Conservation (phyloP, 2,888 invertebrate genomes). For the Clivina fossor region DNA sequence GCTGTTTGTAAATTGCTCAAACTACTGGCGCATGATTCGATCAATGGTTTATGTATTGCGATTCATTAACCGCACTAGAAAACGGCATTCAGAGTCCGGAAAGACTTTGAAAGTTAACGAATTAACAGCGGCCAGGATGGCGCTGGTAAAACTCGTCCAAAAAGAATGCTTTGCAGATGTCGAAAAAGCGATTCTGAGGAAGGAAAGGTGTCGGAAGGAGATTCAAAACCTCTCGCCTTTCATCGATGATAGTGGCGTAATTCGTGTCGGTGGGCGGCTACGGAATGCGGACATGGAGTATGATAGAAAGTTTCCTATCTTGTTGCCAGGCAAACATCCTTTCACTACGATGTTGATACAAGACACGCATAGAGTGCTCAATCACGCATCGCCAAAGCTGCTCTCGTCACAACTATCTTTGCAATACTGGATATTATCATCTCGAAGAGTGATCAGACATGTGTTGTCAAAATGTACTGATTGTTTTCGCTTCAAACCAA, state of each 20-base stretch:
- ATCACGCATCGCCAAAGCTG: background rate
- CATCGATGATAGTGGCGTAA: background rate
- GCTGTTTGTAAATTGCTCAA: background rate
- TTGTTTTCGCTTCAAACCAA: too few species aligned
- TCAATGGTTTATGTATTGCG: background rate
- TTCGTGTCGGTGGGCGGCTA: background rate
- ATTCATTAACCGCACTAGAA: background rate
- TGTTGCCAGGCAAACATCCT: background rate
- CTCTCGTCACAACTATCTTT: background rate
- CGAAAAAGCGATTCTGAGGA: background rate
- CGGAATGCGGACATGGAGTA: background rate
- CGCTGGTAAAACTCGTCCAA: conserved; percentile 1
- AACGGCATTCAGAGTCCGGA: too few species aligned
- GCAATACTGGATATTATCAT: background rate
- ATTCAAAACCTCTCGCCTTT: background rate
- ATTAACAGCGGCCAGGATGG: background rate
- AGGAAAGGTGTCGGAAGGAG: background rate
- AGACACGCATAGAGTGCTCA: background rate
- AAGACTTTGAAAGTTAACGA: too few species aligned
- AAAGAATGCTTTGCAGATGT: background rate
- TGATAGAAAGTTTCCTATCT: background rate
- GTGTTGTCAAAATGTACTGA: background rate
- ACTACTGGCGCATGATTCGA: background rate
- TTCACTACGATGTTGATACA: background rate
- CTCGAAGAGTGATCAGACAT: background rate